These are phyloP conservation scores for Phocoena phocoena DNA, from an alignment of 2,113 vertebrate species.

Conservation along the genomic window DNA sequence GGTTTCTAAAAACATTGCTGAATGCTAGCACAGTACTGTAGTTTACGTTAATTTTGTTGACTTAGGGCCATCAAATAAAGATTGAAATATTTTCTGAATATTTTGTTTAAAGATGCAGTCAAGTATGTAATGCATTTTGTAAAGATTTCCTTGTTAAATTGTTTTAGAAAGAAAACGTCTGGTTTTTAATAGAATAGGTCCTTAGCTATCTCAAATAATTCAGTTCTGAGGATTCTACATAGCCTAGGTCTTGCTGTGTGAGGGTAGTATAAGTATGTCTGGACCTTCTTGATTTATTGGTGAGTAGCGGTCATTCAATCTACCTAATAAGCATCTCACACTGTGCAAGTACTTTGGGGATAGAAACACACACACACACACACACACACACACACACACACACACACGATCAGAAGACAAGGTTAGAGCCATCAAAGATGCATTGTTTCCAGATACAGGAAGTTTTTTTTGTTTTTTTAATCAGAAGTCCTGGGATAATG, in stretches of 20 bases:
- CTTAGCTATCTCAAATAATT: neutral
- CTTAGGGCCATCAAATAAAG: neutral
- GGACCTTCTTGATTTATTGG: neutral
- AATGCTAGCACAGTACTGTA: neutral
- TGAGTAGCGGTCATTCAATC: neutral
- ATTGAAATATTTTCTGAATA: neutral
- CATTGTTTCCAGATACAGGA: neutral
- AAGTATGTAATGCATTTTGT: neutral
- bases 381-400: no score
- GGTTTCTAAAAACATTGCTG: neutral
- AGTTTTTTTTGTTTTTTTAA: neutral
- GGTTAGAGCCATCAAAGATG: neutral
- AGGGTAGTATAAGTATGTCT: neutral
- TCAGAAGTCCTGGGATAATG: neutral
- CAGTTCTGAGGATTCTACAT: neutral
- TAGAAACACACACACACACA: neutral
- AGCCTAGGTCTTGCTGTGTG: neutral
- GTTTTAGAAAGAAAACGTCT: slow-evolving; percentile 1
- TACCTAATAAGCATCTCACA: neutral
- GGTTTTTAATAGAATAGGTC: neutral
- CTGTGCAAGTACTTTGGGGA: neutral
- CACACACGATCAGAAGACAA: neutral
- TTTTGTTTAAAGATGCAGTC: neutral
- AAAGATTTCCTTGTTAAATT: slow-evolving; percentile 23
- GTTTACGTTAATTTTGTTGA: neutral